Evolutionary conservation across 2,888 invertebrate species (phyloP).

Genomic region (Drosophila imparisetae): DNA sequence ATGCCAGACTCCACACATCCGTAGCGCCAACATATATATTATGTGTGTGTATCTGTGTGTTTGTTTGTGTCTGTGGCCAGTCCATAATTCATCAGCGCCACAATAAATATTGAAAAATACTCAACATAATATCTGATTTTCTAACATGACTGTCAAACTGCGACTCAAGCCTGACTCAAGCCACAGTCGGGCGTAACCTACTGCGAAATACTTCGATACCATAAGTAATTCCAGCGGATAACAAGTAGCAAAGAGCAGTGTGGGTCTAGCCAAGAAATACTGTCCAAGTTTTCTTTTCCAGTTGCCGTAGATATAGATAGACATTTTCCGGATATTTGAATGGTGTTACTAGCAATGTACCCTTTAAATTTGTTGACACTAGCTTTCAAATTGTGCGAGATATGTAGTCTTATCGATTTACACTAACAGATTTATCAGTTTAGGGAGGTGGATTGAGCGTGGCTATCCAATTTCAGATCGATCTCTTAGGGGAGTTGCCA

Average conservation of each 20-base stretch:
- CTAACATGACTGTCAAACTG: constrained; percentile 23
- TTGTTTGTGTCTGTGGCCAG: constrained; percentile 22
- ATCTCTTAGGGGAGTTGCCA: neutral
- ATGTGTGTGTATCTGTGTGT: constrained; percentile 2
- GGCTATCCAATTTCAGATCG: neutral
- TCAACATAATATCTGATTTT: constrained; percentile 41
- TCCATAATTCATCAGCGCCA: constrained; percentile 63
- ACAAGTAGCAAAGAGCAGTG: neutral
- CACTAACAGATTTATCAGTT: neutral
- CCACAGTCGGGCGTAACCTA: neutral
- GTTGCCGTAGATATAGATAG: neutral
- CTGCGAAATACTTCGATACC: neutral
- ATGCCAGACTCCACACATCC: constrained; percentile 48
- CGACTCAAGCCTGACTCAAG: neutral
- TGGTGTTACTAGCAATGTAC: neutral
- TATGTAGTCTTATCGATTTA: neutral
- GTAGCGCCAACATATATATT: constrained; percentile 35
- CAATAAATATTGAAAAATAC: constrained; percentile 68
- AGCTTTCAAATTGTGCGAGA: neutral
- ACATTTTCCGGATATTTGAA: neutral
- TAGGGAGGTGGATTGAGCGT: neutral
- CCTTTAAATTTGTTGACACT: neutral
- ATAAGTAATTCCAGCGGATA: neutral
- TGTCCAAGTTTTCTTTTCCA: neutral
- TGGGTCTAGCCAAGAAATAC: neutral